Evolutionary conservation across 2,797 vertebrate species (phyloP), one percentile per base, ranked within the genome.

Genomic region (Eutrigla gurnardus): DNA sequence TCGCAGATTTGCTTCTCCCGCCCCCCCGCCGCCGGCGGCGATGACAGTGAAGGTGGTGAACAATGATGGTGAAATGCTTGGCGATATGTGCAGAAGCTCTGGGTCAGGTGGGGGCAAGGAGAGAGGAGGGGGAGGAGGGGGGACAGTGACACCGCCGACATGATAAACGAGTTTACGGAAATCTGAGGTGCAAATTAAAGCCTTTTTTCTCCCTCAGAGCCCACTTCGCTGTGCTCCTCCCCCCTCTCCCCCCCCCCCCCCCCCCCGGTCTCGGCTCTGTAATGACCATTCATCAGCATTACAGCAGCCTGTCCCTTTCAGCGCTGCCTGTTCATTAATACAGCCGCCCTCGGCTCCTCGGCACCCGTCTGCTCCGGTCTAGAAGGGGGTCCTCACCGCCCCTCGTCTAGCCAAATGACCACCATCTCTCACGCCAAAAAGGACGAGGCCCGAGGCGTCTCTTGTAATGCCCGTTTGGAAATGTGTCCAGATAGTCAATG

Each of bases 231-330:
- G 68, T 36, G 53, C 75, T 75, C 79, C 36, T 36, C 78, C 45
- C 71, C 49, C 73, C 70, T 15, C 63, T 65, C 60, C 54, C 47
- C 74, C 47, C 72, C 58, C 64, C 50, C 68, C 80, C 73, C 70
- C 55, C 68, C 80, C 84, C 86, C 65, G 75, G 77, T 92, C 89
- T 92, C 89, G 89, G 81, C 83, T 86, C 88, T 86, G 91, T 94
- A 95, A 94, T 95, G 93, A 93, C 94, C 94, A 96, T 96, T 95
- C 93, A 95, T 96, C 95, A 95, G 92, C 89, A 95, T 95, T 95
- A 96, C 92, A 94, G 89, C 82, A 92, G 88, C 91, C 94, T 93
- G 93, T 95, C 94, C 91, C 89, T 91, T 91, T 90, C 90, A 91
- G 93, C 91, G 49, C 89, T 84, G 89, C 81, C 90, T 92, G 90